Base-by-base conservation (phyloP, 2,797 vertebrate species). In the Cottoperca gobio region DNA sequence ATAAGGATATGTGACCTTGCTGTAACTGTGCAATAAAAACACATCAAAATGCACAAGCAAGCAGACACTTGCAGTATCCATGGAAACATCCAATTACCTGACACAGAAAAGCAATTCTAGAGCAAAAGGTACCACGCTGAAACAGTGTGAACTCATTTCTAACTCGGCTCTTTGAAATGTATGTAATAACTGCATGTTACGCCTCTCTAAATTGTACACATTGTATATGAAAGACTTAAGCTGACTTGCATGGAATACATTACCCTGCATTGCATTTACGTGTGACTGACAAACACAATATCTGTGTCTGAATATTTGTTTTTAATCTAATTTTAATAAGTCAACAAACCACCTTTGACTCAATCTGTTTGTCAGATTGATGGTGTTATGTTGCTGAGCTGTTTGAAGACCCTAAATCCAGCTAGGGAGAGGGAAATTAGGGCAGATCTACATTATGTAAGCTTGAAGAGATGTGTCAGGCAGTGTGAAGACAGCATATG, bases 401-500 rank as follows among this genome's bases (percentile, higher is more conserved):
- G 80, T 86, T 85, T 70, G 76, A 88, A 91, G 86, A 93, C 81
- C 86, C 73, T 73, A 43, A n/a, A 73, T 84, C 82, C 85, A 78
- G 73, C 87, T 37, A 31, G 78, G 78, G 79, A 84, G 83, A 76
- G 57, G 81, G 84, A 92, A 94, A 95, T 94, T 91, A 94, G 94
- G 94, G 86, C 94, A 94, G 82, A 93, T 94, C 93, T 90, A 81
- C 86, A 93, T 95, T 95, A 95, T 91, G 92, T 94, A 95, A 95
- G 93, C 93, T 92, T 86, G 89, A 92, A 90, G 90, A 93, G 92
- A 91, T 80, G 86, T 92, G 91, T 93, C 92, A 94, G 88, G 83
- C 90, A 39, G 79, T 76, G 82, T 90, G 90, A 91, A 93, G 90
- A 90, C 85, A 72, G 85, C 88, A 88, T 86, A 91, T 91, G 91